phyloP scores from a whole-genome alignment of 2,888 invertebrate species.

The Hyposoter didymator region DNA sequence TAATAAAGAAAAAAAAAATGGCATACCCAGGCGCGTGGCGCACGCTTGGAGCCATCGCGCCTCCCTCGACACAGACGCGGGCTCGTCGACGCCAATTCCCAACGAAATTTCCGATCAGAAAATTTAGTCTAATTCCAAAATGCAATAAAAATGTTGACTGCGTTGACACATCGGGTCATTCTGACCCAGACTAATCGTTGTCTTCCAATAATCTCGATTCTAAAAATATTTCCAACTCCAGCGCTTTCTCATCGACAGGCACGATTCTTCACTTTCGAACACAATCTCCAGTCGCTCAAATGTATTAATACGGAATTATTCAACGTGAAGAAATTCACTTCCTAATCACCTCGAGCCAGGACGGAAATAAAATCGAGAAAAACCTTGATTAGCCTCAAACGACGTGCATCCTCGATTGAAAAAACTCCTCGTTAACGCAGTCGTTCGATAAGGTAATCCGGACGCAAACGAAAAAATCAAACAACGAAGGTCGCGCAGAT shows the following conservation, averaged over 20 bases:
- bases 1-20: neutral
- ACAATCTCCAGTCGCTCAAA: no score
- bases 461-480: constrained; percentile 51
- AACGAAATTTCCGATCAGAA: no score
- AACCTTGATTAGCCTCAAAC: neutral
- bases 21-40: neutral
- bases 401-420: neutral
- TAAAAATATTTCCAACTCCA: no score
- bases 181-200: no score
- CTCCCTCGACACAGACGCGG: constrained; percentile 23
- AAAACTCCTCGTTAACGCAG: neutral
- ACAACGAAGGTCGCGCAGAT: constrained; percentile 33
- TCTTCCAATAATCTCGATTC: no score
- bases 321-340: neutral
- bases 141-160: no score
- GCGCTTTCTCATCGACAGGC: no score
- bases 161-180: no score
- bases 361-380: neutral
- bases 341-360: neutral
- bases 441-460: constrained; percentile 8
- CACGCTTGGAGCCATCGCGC: neutral
- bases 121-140: no score
- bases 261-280: no score
- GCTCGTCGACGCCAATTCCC: constrained; percentile 38
- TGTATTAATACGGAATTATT: no score